A percentile compares a stretch with the other conserved stretches of the same genome.
Conservation (phyloP, 2,888 invertebrate species). For the Notodonta dromedarius region DNA sequence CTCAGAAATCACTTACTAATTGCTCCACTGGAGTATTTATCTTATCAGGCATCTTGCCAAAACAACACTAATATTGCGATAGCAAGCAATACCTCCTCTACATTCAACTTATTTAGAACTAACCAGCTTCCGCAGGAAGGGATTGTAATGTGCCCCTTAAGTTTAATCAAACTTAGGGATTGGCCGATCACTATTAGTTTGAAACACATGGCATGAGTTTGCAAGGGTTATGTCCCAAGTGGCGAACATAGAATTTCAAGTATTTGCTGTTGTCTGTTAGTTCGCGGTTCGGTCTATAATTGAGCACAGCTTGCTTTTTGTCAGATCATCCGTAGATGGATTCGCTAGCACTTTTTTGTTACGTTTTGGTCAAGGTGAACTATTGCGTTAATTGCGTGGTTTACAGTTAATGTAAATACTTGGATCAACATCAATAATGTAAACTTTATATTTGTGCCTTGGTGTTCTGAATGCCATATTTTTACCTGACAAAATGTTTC, state of each 20-base stretch:
- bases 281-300: not conserved
- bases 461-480: too few relatives aligned
- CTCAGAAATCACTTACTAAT: too few relatives aligned
- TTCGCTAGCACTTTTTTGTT: not conserved
- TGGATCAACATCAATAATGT: not conserved
- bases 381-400: not conserved
- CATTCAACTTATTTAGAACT: too few relatives aligned
- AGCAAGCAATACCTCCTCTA: too few relatives aligned
- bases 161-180: not conserved
- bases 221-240: not conserved
- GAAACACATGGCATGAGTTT: not conserved
- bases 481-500: too few relatives aligned
- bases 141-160: not conserved
- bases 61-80: too few relatives aligned
- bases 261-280: not conserved
- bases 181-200: not conserved
- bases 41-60: too few relatives aligned
- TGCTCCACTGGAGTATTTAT: too few relatives aligned
- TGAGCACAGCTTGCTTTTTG: constrained; percentile 5
- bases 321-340: not conserved
- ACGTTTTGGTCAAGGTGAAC: constrained; percentile 3
- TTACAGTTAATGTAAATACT: constrained; percentile 6
- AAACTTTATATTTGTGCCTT: too few relatives aligned
- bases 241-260: not conserved
- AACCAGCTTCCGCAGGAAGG: too few relatives aligned